phyloP scores from a whole-genome alignment of 1,140 invertebrate species.

The Holcopasites calliopsidis region DNA sequence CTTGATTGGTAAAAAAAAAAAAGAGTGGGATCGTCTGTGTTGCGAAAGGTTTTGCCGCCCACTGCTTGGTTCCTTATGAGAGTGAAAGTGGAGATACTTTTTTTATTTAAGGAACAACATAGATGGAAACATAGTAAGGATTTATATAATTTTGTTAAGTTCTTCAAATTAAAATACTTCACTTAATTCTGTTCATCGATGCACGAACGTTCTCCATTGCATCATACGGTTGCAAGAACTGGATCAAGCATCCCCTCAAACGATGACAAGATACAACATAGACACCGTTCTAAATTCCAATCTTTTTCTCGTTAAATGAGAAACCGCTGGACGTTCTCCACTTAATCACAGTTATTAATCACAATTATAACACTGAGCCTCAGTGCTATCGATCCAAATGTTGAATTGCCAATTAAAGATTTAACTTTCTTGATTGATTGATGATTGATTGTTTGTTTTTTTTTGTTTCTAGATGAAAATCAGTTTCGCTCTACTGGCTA shows the following conservation, averaged over 20 bases:
- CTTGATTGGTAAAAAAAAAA: background rate
- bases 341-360: background rate
- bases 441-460: slow-evolving; percentile 4
- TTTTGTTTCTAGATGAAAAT: slow-evolving; percentile 67
- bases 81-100: slow-evolving; percentile 26
- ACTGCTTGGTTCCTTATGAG: background rate
- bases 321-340: slow-evolving; percentile 22
- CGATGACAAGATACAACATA: slow-evolving; percentile 4
- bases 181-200: background rate
- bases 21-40: background rate
- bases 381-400: background rate
- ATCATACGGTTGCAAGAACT: background rate
- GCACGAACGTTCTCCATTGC: background rate
- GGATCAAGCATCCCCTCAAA: slow-evolving; percentile 10
- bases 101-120: background rate
- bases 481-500: slow-evolving; percentile 68
- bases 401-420: too few relatives aligned
- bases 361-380: background rate
- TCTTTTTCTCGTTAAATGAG: slow-evolving; percentile 11
- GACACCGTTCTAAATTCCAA: slow-evolving; percentile 26
- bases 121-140: background rate
- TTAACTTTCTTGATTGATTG: too few relatives aligned
- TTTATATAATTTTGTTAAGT: background rate
- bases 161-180: background rate
- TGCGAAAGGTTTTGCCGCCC: background rate